A percentile compares a stretch with the other conserved stretches of the same genome.
Evolutionary conservation across 2,113 vertebrate species (phyloP).

Genomic region (Climacteris rufus): DNA sequence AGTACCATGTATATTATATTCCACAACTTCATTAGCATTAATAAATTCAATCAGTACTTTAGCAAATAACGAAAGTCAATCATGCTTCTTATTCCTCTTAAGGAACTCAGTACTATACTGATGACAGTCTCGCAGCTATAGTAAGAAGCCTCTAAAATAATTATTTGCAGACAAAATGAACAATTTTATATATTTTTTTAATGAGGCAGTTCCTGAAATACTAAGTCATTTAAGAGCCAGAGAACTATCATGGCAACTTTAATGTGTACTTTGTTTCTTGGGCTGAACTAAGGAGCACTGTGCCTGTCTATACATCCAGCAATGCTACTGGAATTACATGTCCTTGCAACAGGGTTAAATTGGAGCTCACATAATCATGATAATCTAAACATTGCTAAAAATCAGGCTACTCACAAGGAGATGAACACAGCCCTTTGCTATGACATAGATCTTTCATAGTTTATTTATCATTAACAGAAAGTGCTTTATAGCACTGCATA

Average conservation of each 20-base stretch:
- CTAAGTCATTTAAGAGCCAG: background rate
- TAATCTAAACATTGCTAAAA: constrained; percentile 45
- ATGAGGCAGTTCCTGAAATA: background rate
- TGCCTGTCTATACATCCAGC: background rate
- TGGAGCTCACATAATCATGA: background rate
- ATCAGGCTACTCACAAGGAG: constrained; percentile 47
- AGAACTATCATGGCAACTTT: background rate
- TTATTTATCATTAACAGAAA: constrained; percentile 73
- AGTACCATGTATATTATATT: background rate
- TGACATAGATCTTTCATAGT: constrained; percentile 64
- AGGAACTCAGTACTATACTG: background rate
- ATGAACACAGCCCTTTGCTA: background rate
- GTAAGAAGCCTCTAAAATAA: background rate
- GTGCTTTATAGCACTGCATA: constrained; percentile 76
- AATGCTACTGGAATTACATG: background rate
- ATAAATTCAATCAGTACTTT: constrained; percentile 12
- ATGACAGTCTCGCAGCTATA: background rate
- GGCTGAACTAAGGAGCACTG: background rate
- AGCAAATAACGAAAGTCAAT: background rate
- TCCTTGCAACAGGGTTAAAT: background rate
- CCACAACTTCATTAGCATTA: background rate
- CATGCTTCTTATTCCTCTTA: background rate
- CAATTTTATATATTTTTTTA: background rate
- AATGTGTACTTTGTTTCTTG: background rate
- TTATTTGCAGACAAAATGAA: background rate